Base-by-base conservation (phyloP, 2,888 invertebrate species). In the Drosophila setosimentum region DNA sequence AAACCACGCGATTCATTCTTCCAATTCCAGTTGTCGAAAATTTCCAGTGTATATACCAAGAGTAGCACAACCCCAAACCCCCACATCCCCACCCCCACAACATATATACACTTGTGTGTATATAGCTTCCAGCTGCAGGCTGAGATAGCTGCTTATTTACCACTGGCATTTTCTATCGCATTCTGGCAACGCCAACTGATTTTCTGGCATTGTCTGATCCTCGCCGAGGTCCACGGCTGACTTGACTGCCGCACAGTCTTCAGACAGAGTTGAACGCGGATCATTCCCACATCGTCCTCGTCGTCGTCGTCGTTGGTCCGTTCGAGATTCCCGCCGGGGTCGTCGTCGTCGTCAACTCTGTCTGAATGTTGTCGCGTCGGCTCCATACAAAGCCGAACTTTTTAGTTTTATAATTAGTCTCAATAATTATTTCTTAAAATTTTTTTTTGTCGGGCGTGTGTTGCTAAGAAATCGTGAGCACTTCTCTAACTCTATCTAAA, bases 191-290 rank as follows among this genome's bases (percentile, higher is more conserved):
- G 68, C 62, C 80, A 77, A 65, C 77, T 73, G 74, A 45, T 21
- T 37, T 49, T 32, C 59, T 50, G 59, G 30, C 66, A 71, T 69
- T 64, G 74, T 60, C 68, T 80, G 91, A 90, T 91, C 91, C 77
- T 90, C 83, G 64, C 40, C 21, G 68, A 60, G 82, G 80, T 80
- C 70, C 73, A 58, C 73, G 58, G 27, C 59, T 37, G 49, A 42
- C 70, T 71, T 58, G 72, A 42, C 68, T 75, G 76, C 80, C 77
- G 84, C 82, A 89, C 91, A 92, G 92, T 92, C 91, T 91, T 92
- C 93, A 91, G 93, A 91, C 92, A 92, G 93, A 92, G 92, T 91
- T 92, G 91, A 82, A 82, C 90, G 85, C 89, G 91, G 91, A 89
- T 91, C 86, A 82, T 71, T 72, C 57, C 68, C 32, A 61, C 90